These are phyloP conservation scores for Clavelina lepadiformis DNA, from an alignment of 23 tunicate species.

Conservation along the genomic window DNA sequence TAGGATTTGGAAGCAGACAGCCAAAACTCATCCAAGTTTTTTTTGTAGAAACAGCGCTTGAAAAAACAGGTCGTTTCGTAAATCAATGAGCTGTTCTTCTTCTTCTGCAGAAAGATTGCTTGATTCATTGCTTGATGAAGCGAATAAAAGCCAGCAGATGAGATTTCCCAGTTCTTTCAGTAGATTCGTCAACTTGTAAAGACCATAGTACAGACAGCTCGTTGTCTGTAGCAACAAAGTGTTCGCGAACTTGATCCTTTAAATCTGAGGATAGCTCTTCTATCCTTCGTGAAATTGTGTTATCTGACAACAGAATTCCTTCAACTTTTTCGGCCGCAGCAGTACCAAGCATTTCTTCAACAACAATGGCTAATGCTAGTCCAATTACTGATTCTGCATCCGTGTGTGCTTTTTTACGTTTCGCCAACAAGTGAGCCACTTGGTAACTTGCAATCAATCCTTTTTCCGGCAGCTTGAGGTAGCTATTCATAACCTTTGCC, in stretches of 20 bases:
- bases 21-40: slow-evolving; percentile 34
- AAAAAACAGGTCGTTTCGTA: slow-evolving; percentile 29
- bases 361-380: slow-evolving; percentile 63
- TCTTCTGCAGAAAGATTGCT: slow-evolving; percentile 18
- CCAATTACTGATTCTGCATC: slow-evolving; percentile 66
- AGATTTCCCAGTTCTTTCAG: slow-evolving; percentile 55
- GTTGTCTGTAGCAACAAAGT: slow-evolving; percentile 32
- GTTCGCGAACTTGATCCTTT: slow-evolving; percentile 51
- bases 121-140: slow-evolving; percentile 32
- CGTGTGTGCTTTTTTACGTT: slow-evolving; percentile 65
- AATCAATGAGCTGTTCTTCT: slow-evolving; percentile 26
- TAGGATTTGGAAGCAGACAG: slow-evolving; percentile 46
- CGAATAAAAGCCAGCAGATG: slow-evolving; percentile 62
- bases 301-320: slow-evolving; percentile 34
- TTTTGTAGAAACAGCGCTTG: slow-evolving; percentile 14
- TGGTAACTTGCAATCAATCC: slow-evolving; percentile 50
- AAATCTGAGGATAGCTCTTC: slow-evolving; percentile 51
- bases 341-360: slow-evolving; percentile 50
- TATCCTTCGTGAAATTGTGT: slow-evolving; percentile 43
- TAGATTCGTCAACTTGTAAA: slow-evolving; percentile 54
- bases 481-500: slow-evolving; percentile 43
- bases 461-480: slow-evolving; percentile 70
- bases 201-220: slow-evolving; percentile 41
- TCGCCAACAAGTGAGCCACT: slow-evolving; percentile 61
- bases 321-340: slow-evolving; percentile 54